Evolutionary conservation across 2,797 vertebrate genomes (phyloP), one percentile per base, ranked within the genome.

Genomic region (Loriculus beryllinus): DNA sequence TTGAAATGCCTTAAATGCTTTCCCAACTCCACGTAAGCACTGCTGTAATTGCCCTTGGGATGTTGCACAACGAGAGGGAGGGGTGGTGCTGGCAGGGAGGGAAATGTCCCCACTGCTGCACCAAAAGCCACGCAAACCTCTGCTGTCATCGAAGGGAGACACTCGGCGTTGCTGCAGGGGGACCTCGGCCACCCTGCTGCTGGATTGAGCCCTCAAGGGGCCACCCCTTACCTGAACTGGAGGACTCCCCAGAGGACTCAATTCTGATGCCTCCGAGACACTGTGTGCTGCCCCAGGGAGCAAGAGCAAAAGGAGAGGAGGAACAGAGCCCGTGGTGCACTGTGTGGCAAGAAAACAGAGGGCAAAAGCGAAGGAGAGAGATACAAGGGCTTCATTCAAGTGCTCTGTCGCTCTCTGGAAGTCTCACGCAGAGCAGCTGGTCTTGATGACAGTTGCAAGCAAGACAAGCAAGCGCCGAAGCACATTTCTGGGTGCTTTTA

Each of bases 1-100:
- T 94, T 94, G 78, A 91, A 94, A 96, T 96, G 93, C 96, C 95
- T 96, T 96, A 92, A 94, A 95, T 90, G 92, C 94, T 96, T 97
- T 96, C 95, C 96, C 93, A 95, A 82, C 85, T 95, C 94, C 95
- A 94, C 93, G 87, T 92, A 96, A 96, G 94, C 94, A 47, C 56
- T 84, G 92, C 95, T 93, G 91, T 95, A 93, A 95, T 90, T 92
- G 96, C 96, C 95, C 94, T 88, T 94, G 94, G 96, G 96, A 94
- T 82, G 89, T 95, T 96, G 93, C 92, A 93, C 95, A 96, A 96
- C 63, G 10, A 87, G 78, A 96, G 91, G 94, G 93, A 94, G 94
- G 92, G 91, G 94, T 77, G 91, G 88, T 93, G 86, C 91, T 82
- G 88, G 90, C 67, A 78, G 88, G 82, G 79, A 92, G 63, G 78